Evolutionary conservation across 2,797 vertebrate species (phyloP).

Genomic region (Argya squamiceps): DNA sequence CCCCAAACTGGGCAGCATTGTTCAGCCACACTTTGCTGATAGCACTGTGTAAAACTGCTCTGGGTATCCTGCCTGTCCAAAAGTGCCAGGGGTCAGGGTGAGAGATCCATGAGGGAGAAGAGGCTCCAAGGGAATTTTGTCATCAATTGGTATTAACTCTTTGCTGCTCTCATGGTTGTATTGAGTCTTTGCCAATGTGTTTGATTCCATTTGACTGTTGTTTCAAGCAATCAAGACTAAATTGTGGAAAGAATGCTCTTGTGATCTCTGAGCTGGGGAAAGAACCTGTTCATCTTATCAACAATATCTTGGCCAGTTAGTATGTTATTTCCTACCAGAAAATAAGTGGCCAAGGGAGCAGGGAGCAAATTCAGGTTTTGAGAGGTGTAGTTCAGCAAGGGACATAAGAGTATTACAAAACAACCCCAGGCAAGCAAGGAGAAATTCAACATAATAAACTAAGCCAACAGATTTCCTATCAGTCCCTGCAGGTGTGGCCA

Average conservation of each 20-base stretch:
- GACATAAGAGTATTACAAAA: neutral
- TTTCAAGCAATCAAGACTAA: neutral
- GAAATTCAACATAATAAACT: neutral
- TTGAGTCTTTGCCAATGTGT: neutral
- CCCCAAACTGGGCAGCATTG: neutral
- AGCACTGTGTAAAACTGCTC: neutral
- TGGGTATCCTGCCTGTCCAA: neutral
- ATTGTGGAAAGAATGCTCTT: neutral
- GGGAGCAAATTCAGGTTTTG: neutral
- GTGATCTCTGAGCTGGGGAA: neutral
- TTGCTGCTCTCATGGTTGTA: neutral
- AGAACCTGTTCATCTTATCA: neutral
- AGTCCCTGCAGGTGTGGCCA: neutral
- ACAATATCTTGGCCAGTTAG: neutral
- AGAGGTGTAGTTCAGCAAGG: neutral
- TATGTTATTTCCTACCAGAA: neutral
- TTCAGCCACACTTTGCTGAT: neutral
- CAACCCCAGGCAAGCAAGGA: fast-evolving
- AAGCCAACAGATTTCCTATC: neutral
- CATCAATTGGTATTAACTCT: neutral
- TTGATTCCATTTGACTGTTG: neutral
- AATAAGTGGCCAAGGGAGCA: neutral
- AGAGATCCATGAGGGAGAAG: neutral
- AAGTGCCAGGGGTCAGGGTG: neutral
- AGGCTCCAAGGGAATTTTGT: neutral